Evolutionary conservation across 1,140 invertebrate genomes (phyloP), one percentile per base, ranked within the genome.

Genomic region (Venustaconcha ellipsiformis): DNA sequence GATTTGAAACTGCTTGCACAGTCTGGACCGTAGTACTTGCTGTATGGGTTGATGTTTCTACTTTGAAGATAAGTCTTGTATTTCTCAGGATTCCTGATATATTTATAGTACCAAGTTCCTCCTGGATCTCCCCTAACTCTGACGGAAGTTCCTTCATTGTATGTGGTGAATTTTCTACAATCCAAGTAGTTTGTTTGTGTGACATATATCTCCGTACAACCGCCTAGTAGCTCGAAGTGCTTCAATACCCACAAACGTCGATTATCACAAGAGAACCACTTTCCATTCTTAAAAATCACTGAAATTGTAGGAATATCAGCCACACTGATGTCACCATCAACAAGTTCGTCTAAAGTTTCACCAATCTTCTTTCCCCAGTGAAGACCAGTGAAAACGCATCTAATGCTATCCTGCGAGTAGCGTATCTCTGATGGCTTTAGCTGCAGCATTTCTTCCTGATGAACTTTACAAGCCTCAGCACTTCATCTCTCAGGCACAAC

Each of bases 291-390:
- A 23, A 23, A 55, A n/a, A 14, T 13, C 14, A 67, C 66, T 13
- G 14, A 30, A n/a, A 67, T 62, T 5, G 8, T 62, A 62, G 59
- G 18, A 62, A 62, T 62, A 62, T 18, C 13, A 62, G 0, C 59
- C 59, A 62, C 18, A 13, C 59, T n/a, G 59, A 18, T 8, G 8
- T 48, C 14, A n/a, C 83, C 79, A 66, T 83, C 81, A 66, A 83
- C 82, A 23, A 77, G 78, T 48, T 48, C 37, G 37, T 48, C 37
- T 6, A 48, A 48, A 4, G 37, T 48, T 48, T 48, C 37, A 48
- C 37, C 37, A 30, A 81, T 75, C 74, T 85, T 84, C 4, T 73
- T 59, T 14, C 72, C 76, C 26, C 81, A 70, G 2, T 72, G 6
- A 18, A 78, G 73, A 57, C 65, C 81, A 48, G 37, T 48, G 8